Percentiles rank a stretch among this genome's conserved stretches.
Evolutionary conservation across 2,113 vertebrate genomes (phyloP).

Genomic region (Microtus montanus): DNA sequence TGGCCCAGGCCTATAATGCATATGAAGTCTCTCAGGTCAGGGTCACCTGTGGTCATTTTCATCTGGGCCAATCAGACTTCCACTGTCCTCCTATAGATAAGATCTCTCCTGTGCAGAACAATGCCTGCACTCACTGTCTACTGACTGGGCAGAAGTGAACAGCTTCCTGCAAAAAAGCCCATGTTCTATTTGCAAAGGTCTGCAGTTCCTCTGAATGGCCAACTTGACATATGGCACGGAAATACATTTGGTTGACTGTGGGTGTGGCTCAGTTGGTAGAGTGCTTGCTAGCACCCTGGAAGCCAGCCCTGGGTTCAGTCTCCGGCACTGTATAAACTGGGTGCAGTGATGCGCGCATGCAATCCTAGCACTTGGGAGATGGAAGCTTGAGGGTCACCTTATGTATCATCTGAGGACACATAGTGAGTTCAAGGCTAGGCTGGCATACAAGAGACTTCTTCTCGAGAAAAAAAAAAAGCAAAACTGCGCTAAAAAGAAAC

Average conservation of each 20-base stretch:
- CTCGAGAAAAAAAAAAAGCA: neutral
- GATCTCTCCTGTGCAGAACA: neutral
- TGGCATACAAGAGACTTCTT: neutral
- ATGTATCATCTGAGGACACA: too few relatives aligned
- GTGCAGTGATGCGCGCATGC: too few relatives aligned
- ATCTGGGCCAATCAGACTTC: neutral
- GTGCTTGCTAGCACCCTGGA: neutral
- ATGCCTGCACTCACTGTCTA: neutral
- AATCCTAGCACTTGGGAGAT: neutral
- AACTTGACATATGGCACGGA: neutral
- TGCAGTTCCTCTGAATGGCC: neutral
- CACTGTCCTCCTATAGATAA: neutral
- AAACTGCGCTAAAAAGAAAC: neutral
- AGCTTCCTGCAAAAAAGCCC: neutral
- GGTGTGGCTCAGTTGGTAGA: neutral
- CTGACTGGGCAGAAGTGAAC: neutral
- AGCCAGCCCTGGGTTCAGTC: neutral
- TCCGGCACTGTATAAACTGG: neutral
- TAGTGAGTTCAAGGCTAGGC: neutral
- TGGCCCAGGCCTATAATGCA: neutral
- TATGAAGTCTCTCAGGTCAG: neutral
- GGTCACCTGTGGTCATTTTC: neutral
- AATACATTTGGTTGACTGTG: too few relatives aligned
- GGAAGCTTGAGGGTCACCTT: neutral
- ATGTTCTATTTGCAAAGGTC: neutral